These are phyloP conservation scores for Tridacna crocea DNA, from an alignment of 2,888 invertebrate species.

Conservation along the genomic window DNA sequence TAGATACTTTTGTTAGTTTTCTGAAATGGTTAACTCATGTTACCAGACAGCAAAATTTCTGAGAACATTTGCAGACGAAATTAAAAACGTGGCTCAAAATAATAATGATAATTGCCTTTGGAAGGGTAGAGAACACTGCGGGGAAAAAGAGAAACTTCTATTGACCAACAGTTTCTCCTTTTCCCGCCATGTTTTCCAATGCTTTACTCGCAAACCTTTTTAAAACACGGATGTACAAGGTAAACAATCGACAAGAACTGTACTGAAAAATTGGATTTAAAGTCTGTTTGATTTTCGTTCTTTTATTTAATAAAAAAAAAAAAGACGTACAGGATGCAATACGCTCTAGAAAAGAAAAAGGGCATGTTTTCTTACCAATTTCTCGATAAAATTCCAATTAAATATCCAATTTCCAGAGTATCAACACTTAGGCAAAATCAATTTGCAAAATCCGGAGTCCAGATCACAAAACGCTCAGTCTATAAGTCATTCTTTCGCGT, in stretches of 20 bases:
- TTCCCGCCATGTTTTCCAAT: too few relatives aligned
- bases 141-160: too few relatives aligned
- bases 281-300: too few relatives aligned
- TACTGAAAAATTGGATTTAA: neutral
- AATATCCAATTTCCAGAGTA: constrained; percentile 11
- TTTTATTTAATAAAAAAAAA: too few relatives aligned
- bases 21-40: too few relatives aligned
- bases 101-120: too few relatives aligned
- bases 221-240: neutral
- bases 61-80: too few relatives aligned
- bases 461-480: constrained; percentile 8
- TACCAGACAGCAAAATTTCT: too few relatives aligned
- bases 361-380: constrained; percentile 10
- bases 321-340: neutral
- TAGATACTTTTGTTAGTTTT: too few relatives aligned
- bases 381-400: constrained; percentile 28
- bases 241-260: neutral
- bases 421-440: constrained; percentile 13
- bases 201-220: neutral
- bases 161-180: too few relatives aligned
- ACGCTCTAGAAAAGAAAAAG: neutral
- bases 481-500: neutral
- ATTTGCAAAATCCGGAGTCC: constrained; percentile 4
- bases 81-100: too few relatives aligned
- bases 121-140: too few relatives aligned